Base-by-base conservation (phyloP, 2,888 invertebrate species). In the Dasypolia templi region DNA sequence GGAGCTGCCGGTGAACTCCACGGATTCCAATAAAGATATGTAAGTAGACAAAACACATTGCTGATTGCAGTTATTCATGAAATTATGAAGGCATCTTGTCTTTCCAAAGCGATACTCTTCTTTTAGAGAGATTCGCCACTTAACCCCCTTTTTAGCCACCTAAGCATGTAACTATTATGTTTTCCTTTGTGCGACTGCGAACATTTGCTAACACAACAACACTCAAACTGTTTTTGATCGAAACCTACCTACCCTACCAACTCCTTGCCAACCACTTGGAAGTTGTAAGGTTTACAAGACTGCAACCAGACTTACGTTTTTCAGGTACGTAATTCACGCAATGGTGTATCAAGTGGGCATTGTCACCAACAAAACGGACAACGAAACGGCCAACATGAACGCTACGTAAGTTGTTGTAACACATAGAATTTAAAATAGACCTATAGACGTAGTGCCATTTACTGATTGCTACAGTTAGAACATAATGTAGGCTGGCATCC, bases 321-420 rank as follows among this genome's bases (percentile, higher is more conserved):
- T 19, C 75, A 95, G 95, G 94, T 95, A 94, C 75, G 94, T 95
- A 1, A 93, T 95, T n/a, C 91, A 93, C 64, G 95, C 95, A 3
- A 94, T 93, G 77, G 93, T 95, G 0, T 96, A 95, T 77, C 93
- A 95, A 92, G 93, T 95, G 17, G 95, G 95, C 9, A 95, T 95
- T n/a, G 72, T 96, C 4, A 94, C 95, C 0, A 95, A 95, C 81
- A 91, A 89, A 87, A 94, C 93, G 0, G 92, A 92, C 29, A 91
- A 93, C 26, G 88, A 87, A 56, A 87, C 88, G 14, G 68, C 76
- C 6, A 88, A 88, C 26, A 79, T 77, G 26, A 89, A 89, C 42
- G 79, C 87, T 32, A 88, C 89, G 92, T 93, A 86, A 89, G 92
- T 89, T 35, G 11, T 19, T 29, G 1, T n/a, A 22, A 29, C 14